Base-by-base conservation (phyloP, 2,113 vertebrate genomes). In the Merops nubicus region DNA sequence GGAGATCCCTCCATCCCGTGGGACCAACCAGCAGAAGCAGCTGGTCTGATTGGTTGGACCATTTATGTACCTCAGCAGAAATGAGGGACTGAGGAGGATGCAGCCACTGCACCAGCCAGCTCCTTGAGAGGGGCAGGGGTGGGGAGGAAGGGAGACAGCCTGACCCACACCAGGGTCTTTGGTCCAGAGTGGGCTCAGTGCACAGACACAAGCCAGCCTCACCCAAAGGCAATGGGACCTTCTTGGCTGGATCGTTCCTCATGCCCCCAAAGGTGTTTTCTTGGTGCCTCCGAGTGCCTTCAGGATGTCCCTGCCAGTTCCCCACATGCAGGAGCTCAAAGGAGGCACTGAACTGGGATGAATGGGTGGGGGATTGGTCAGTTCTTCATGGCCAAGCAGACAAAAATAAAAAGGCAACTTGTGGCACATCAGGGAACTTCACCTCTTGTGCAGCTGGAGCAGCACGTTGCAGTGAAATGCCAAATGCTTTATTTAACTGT, bases 371-470 rank as follows among this genome's bases (percentile, higher is more conserved):
- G 34, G 2, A 74, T 15, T 51, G 45, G 33, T 65, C 38, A 17
- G 43, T 57, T 91, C 70, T 36, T 87, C 56, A 15, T 11, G 12
- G 51, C 36, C 29, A 38, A 59, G 50, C 15, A 51, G 42, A 63
- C 11, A 77, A 69, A 78, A 77, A 2, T 11, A 18, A 73, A 65
- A 57, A 84, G 4, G 26, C 40, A 59, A 65, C 42, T 38, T 9
- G 2, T 26, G 40, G 36, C 76, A 74, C 21, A 40, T 56, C 16
- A 34, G 5, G 43, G n/a, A 85, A 22, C 57, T 62, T 85, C 43
- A 82, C n/a, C 21, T 33, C 33, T 69, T 21, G 88, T 94, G 74
- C 78, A 88, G 33, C 48, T 91, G 74, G 77, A 82, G 54, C 29
- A 42, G 13, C 16, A 31, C 6, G 1, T 53, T 59, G n/a, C 20